Conservation (phyloP, 2,797 vertebrate genomes). For the Sphaeramia orbicularis region DNA sequence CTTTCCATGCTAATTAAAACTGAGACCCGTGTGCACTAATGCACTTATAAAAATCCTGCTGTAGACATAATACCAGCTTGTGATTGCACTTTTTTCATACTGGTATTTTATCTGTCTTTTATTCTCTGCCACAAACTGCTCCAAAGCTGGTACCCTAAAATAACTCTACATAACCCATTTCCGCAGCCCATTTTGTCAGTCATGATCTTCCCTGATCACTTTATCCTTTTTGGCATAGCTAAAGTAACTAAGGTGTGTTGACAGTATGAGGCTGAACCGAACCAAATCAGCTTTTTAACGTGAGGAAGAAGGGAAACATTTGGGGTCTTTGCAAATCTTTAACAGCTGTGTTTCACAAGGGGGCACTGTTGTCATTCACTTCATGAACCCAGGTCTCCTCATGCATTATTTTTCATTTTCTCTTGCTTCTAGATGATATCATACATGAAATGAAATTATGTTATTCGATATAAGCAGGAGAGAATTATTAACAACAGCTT, state of each 20-base stretch:
- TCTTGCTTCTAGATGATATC: slow-evolving; percentile 73
- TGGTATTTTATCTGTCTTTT: slow-evolving; percentile 46
- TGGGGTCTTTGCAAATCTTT: slow-evolving; percentile 39
- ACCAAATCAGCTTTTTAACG: slow-evolving; percentile 46
- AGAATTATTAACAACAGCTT: slow-evolving; percentile 68
- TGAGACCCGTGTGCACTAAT: slow-evolving; percentile 57
- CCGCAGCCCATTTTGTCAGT: slow-evolving; percentile 38
- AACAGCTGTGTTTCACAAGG: slow-evolving; percentile 73
- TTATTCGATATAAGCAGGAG: slow-evolving; percentile 73
- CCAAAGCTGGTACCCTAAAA: slow-evolving; percentile 48
- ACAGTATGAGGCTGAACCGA: slow-evolving; percentile 61
- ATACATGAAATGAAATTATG: slow-evolving; percentile 78
- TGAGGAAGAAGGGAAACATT: slow-evolving; percentile 30
- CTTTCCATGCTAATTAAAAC: slow-evolving; percentile 71
- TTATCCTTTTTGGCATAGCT: slow-evolving; percentile 55
- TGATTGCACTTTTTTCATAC: slow-evolving; percentile 52
- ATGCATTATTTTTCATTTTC: slow-evolving; percentile 58
- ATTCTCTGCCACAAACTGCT: slow-evolving; percentile 42
- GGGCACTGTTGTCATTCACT: slow-evolving; percentile 84
- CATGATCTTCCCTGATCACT: slow-evolving; percentile 58
- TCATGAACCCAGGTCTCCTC: slow-evolving; percentile 26
- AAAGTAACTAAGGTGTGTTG: slow-evolving; percentile 55
- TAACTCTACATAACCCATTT: slow-evolving; percentile 49
- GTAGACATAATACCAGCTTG: slow-evolving; percentile 55
- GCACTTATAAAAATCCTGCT: slow-evolving; percentile 63